Evolutionary conservation across 2,113 vertebrate genomes (phyloP).

Genomic region (Macroglossus sobrinus): DNA sequence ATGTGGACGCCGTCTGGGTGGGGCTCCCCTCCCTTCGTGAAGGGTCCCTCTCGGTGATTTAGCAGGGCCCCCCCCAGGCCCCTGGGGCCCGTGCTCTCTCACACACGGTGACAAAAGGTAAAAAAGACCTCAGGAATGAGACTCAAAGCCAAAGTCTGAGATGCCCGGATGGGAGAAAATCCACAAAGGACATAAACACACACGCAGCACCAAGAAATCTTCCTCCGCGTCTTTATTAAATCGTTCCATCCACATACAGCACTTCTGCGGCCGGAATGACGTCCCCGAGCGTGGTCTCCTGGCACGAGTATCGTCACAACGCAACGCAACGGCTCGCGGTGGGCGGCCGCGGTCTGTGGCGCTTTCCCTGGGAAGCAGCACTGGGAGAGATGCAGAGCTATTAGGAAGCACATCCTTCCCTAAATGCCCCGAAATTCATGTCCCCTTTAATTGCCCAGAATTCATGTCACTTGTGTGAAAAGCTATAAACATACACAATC

Average conservation of each 20-base stretch:
- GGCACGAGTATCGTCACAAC: conserved; percentile 1
- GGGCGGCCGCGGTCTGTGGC: conserved; percentile 51
- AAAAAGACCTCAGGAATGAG: not conserved
- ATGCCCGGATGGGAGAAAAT: not conserved
- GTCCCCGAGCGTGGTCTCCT: not conserved
- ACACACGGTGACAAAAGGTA: not conserved
- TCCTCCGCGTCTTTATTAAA: not conserved
- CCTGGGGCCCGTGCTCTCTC: not conserved
- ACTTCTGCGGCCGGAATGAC: conserved; percentile 19
- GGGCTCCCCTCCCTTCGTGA: not conserved
- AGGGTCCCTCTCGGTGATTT: not conserved
- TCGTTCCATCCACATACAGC: not conserved
- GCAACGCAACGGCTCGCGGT: not conserved
- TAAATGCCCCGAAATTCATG: conserved; percentile 78
- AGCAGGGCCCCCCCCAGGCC: not conserved
- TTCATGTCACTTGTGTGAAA: conserved; percentile 82
- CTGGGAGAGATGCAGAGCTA: conserved; percentile 59
- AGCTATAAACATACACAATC: conserved; percentile 84
- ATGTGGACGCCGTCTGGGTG: rapidly evolving
- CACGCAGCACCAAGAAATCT: not conserved
- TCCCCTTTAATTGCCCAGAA: conserved; percentile 84
- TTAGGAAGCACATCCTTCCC: conserved; percentile 77
- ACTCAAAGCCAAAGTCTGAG: not conserved
- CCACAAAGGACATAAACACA: not conserved
- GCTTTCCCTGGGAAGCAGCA: conserved; percentile 47